These are phyloP conservation scores for Proisotoma minuta DNA, from an alignment of 2,888 invertebrate species.

Conservation along the genomic window DNA sequence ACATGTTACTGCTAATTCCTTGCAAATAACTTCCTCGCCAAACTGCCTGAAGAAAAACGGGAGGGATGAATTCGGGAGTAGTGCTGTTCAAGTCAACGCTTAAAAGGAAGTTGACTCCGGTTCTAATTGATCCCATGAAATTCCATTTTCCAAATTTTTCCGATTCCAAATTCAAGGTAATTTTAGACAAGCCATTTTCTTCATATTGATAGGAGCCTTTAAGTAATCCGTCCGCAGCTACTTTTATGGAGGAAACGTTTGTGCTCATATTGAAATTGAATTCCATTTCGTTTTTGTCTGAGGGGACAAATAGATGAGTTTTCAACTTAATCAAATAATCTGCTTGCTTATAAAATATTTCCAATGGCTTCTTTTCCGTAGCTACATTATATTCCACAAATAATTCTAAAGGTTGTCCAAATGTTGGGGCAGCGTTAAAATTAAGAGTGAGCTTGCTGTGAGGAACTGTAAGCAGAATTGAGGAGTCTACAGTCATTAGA, in stretches of 20 bases:
- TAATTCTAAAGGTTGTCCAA: too few relatives aligned
- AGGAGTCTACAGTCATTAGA: too few relatives aligned
- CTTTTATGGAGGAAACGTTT: conserved; percentile 35
- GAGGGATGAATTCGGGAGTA: conserved; percentile 4
- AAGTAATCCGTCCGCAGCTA: conserved; percentile 38
- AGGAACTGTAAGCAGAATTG: too few relatives aligned
- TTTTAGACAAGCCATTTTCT: conserved; percentile 35
- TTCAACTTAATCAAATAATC: conserved; percentile 34
- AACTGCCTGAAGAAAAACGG: conserved; percentile 14
- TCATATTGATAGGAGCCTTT: conserved; percentile 35
- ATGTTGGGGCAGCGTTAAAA: too few relatives aligned
- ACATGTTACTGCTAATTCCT: conserved; percentile 28
- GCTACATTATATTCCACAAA: too few relatives aligned
- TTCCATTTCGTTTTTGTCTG: conserved; percentile 29
- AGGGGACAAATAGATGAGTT: conserved; percentile 30
- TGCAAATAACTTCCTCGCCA: conserved; percentile 27
- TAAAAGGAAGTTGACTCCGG: conserved; percentile 24
- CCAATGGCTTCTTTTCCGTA: background rate
- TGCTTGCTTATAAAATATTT: conserved; percentile 20
- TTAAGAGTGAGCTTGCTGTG: too few relatives aligned
- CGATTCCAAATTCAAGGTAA: conserved; percentile 31
- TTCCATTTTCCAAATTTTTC: conserved; percentile 42
- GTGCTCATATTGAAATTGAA: conserved; percentile 36
- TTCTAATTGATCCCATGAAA: conserved; percentile 29
- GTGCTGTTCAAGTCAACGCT: conserved; percentile 30